Conservation (phyloP, 2,888 invertebrate genomes). For the Xanthostigma xanthostigma region DNA sequence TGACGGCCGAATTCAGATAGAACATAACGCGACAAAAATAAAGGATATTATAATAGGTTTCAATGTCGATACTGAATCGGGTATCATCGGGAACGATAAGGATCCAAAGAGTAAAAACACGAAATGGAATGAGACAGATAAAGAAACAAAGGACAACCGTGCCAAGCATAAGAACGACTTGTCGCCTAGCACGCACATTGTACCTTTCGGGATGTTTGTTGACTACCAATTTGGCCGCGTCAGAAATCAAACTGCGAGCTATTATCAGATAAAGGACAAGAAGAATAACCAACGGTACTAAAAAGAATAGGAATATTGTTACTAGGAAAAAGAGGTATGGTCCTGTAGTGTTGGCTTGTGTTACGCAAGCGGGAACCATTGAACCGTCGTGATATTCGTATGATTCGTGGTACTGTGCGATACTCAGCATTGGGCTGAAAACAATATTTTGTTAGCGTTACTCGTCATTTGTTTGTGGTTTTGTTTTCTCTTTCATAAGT, state of each 20-base stretch:
- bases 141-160: conserved; percentile 81
- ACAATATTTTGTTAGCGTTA: conserved; percentile 20
- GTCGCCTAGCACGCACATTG: conserved; percentile 55
- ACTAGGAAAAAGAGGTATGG: conserved; percentile 65
- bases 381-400: conserved; percentile 55
- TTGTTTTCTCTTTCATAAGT: too few relatives aligned
- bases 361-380: conserved; percentile 59
- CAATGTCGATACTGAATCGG: conserved; percentile 51
- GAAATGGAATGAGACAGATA: conserved; percentile 73
- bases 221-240: conserved; percentile 47
- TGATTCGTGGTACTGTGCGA: conserved; percentile 51
- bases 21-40: conserved; percentile 77
- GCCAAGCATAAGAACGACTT: conserved; percentile 76
- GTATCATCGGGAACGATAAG: conserved; percentile 58
- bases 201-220: conserved; percentile 59
- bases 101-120: conserved; percentile 69
- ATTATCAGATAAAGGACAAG: conserved; percentile 70
- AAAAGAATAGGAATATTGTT: conserved; percentile 65
- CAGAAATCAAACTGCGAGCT: conserved; percentile 64
- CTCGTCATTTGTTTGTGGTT: too few relatives aligned
- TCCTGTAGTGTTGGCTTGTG: conserved; percentile 61
- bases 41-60: conserved; percentile 66
- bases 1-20: conserved; percentile 79
- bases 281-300: conserved; percentile 64
- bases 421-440: conserved; percentile 65